A percentile compares a stretch with the other conserved stretches of the same genome.
phyloP scores from a whole-genome alignment of 2,888 invertebrate species.

The Rhamnusium bicolor region DNA sequence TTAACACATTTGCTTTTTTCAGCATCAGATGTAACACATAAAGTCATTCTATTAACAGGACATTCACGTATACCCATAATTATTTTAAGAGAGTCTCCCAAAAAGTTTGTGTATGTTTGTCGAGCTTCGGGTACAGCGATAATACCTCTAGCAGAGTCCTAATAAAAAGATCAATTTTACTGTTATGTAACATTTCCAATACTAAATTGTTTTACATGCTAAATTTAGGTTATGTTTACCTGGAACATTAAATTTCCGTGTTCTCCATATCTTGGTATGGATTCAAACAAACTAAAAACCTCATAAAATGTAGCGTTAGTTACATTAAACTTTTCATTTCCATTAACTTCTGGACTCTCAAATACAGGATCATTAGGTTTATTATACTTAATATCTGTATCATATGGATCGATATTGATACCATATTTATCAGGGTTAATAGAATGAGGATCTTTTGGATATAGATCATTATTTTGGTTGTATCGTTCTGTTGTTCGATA shows the following conservation, averaged over 20 bases:
- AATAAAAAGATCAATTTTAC: constrained; percentile 32
- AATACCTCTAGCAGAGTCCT: constrained; percentile 84
- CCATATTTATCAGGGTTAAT: constrained; percentile 64
- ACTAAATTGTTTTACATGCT: background rate
- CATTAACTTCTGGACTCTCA: constrained; percentile 35
- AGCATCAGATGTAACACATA: constrained; percentile 93
- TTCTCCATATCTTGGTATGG: constrained; percentile 78
- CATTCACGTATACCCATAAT: constrained; percentile 86
- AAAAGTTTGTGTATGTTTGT: constrained; percentile 84
- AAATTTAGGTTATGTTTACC: constrained; percentile 72
- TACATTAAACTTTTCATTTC: constrained; percentile 50
- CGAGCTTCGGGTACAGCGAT: constrained; percentile 79
- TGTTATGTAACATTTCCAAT: background rate
- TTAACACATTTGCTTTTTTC: constrained; percentile 93
- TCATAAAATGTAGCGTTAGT: constrained; percentile 71
- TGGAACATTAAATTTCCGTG: constrained; percentile 86
- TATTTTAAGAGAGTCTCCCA: constrained; percentile 79
- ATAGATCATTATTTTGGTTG: constrained; percentile 55
- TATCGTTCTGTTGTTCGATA: constrained; percentile 35
- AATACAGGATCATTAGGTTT: constrained; percentile 37
- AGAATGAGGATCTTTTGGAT: constrained; percentile 60
- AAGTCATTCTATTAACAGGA: constrained; percentile 86
- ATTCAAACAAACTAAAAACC: constrained; percentile 83
- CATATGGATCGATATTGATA: constrained; percentile 66
- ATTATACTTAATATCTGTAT: constrained; percentile 51